Base-by-base conservation (phyloP, 1,140 invertebrate genomes). In the Drosophila pseudoobscura region DNA sequence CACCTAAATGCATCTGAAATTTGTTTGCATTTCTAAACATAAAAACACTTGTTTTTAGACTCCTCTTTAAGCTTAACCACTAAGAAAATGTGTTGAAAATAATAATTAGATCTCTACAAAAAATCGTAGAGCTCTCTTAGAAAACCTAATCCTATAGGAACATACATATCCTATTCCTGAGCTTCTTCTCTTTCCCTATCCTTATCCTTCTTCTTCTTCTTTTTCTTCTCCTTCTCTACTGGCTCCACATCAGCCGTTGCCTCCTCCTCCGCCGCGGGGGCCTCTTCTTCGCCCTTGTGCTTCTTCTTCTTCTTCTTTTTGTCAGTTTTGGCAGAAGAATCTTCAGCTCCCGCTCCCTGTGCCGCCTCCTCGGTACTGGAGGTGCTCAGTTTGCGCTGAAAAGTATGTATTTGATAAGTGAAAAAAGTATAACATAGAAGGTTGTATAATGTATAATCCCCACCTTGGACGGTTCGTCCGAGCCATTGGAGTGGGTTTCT, bases 171-270 rank as follows among this genome's bases (percentile, higher is more conserved):
- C 53, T 90, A 90, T 70, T 80, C 88, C 69, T 91, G 50, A 76
- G 63, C 78, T 55, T 89, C 71, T 68, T 92, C 90, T 89, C 92
- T 92, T 35, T 94, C 93, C 84, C 93, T 93, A 61, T 93, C 92
- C 90, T 95, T 95, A 82, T 95, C 94, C 83, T 95, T 95, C 92
- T 95, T 95, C 91, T 95, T 95, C 89, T 96, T 95, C 79, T 95
- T 95, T 78, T 95, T 94, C 85, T 95, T 94, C 60, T 95, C 94
- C 91, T 95, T 95, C 71, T 94, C 89, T 63, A 91, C 91, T 55
- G 69, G 91, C 75, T 68, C 71, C 31, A 45, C 75, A 9, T 64
- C 88, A 45, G 60, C 80, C 69, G 87, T 84, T 58, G 91, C 77
- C 29, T 90, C 92, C 20, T 94, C 92, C 2, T 54, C 85, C 35